Percentiles rank a stretch among this genome's conserved stretches.
These are phyloP conservation scores for Hemichromis elongatus DNA, from an alignment of 2,113 vertebrate species.

Conservation along the genomic window DNA sequence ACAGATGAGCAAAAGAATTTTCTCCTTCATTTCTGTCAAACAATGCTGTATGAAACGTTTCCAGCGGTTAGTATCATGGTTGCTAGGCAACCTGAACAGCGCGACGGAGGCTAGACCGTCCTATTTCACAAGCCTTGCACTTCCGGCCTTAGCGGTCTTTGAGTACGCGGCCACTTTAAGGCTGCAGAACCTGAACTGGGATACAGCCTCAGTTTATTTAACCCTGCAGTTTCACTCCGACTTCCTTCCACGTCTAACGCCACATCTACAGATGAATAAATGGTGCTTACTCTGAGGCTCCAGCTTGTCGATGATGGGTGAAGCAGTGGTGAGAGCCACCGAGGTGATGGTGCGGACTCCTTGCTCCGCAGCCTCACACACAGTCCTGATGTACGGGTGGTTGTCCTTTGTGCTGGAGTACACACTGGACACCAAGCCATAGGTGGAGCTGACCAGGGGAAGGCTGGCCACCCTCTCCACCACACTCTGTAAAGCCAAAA, in stretches of 20 bases:
- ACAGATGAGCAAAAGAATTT: too few relatives aligned
- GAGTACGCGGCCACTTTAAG: too few relatives aligned
- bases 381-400: constrained; percentile 82
- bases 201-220: too few relatives aligned
- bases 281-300: constrained; percentile 86
- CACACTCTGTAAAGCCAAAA: constrained; percentile 76
- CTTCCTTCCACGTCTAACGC: neutral
- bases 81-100: too few relatives aligned
- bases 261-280: accelerated
- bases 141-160: too few relatives aligned
- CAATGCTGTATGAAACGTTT: too few relatives aligned
- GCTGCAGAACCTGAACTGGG: too few relatives aligned
- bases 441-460: constrained; percentile 90
- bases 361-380: constrained; percentile 80
- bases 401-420: constrained; percentile 86
- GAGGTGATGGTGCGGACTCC: constrained; percentile 83
- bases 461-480: constrained; percentile 81
- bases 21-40: too few relatives aligned
- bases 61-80: too few relatives aligned
- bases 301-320: constrained; percentile 84
- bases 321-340: constrained; percentile 78
- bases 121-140: too few relatives aligned
- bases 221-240: neutral
- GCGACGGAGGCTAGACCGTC: too few relatives aligned
- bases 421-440: constrained; percentile 77